Percentiles rank a stretch among this genome's conserved stretches.
Evolutionary conservation across 2,888 invertebrate species (phyloP).

Genomic region (Napeogenes inachia): DNA sequence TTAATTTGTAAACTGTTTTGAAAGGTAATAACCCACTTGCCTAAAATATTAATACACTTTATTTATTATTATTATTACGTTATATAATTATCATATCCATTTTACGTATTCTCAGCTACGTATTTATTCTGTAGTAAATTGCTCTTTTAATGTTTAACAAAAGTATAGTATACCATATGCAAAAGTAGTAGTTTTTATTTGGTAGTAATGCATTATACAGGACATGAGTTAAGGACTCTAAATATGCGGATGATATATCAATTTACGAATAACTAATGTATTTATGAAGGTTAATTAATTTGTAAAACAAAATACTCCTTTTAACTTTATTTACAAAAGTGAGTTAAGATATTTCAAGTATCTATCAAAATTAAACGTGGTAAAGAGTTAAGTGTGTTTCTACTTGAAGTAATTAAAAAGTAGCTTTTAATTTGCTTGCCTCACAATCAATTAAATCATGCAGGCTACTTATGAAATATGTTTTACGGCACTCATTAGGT

Average conservation of each 20-base stretch:
- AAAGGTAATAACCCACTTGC: slow-evolving; percentile 19
- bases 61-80: not conserved
- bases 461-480: slow-evolving; percentile 21
- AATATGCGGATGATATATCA: too few species aligned
- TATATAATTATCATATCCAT: not conserved
- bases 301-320: too few species aligned
- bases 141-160: not conserved
- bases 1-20: slow-evolving; percentile 47
- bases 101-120: too few species aligned
- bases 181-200: too few species aligned
- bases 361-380: not conserved
- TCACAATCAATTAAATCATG: slow-evolving; percentile 31
- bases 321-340: not conserved
- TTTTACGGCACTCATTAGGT: not conserved
- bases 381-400: not conserved
- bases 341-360: not conserved
- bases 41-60: not conserved
- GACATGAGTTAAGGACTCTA: too few species aligned
- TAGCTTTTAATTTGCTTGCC: slow-evolving; percentile 40
- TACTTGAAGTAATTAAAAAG: slow-evolving; percentile 21
- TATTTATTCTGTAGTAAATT: not conserved
- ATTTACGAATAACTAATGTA: too few species aligned
- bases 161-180: too few species aligned
- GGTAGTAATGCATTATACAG: too few species aligned
- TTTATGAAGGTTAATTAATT: too few species aligned